Evolutionary conservation across 2,797 vertebrate genomes (phyloP).

Genomic region (Mycteria americana): DNA sequence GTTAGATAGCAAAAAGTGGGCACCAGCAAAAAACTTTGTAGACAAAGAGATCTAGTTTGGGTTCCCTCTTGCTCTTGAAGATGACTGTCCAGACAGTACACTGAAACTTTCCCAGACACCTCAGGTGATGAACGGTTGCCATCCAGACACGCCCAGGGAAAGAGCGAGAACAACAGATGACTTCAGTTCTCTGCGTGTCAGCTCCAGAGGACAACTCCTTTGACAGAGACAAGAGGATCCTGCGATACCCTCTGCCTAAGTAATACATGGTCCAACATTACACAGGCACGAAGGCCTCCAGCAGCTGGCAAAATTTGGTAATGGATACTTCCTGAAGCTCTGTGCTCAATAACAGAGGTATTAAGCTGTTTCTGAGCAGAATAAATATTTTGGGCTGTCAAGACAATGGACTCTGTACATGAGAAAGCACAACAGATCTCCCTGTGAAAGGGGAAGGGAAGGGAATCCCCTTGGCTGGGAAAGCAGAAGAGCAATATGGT

Average conservation of each 20-base stretch:
- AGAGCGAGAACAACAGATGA: not conserved
- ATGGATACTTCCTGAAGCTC: not conserved
- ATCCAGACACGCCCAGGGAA: not conserved
- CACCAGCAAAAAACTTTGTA: not conserved
- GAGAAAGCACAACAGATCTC: not conserved
- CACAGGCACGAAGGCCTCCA: not conserved
- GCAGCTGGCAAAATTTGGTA: not conserved
- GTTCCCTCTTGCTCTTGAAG: not conserved
- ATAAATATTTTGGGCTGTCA: not conserved
- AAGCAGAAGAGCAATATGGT: too few relatives aligned
- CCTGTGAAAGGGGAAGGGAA: not conserved
- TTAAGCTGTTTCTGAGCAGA: not conserved
- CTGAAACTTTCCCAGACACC: not conserved
- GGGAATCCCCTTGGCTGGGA: not conserved
- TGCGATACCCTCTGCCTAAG: not conserved
- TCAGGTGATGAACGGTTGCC: not conserved
- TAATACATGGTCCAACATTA: not conserved
- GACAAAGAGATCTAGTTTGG: not conserved
- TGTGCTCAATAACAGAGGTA: not conserved
- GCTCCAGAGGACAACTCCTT: not conserved
- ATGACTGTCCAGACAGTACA: too few relatives aligned
- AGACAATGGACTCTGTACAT: not conserved
- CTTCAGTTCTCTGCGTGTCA: not conserved
- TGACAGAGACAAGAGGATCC: not conserved
- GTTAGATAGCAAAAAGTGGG: not conserved